Evolutionary conservation across 64 coral and sea anemone species (phyloP).

Genomic region (Dendronephthya gigantea): DNA sequence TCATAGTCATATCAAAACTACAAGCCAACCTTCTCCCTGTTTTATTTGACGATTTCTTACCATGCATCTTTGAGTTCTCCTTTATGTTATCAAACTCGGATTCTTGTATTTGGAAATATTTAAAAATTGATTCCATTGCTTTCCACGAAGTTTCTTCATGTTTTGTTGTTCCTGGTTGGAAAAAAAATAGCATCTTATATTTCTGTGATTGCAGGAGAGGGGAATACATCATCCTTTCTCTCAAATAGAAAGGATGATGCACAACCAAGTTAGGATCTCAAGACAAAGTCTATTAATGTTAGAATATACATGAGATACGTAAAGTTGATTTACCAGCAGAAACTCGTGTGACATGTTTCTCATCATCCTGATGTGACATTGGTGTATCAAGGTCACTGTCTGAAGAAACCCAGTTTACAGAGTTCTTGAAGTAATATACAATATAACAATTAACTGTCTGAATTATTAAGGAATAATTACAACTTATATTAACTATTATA

Average conservation of each 20-base stretch:
- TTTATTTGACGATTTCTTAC: neutral
- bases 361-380: neutral
- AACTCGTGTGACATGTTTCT: neutral
- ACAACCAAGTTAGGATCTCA: too few species aligned
- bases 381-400: slow-evolving; percentile 22
- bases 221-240: neutral
- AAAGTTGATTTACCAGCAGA: slow-evolving; percentile 36
- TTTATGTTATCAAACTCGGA: neutral
- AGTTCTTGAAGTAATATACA: slow-evolving; percentile 19
- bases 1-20: too few species aligned
- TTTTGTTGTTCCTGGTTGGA: slow-evolving; percentile 27
- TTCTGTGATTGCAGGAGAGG: neutral
- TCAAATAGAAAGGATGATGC: neutral
- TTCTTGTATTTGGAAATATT: slow-evolving; percentile 31
- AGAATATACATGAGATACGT: neutral
- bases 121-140: slow-evolving; percentile 44
- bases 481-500: too few species aligned
- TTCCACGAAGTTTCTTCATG: slow-evolving; percentile 39
- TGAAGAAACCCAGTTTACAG: slow-evolving; percentile 46
- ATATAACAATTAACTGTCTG: too few species aligned
- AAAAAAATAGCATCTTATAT: too few species aligned
- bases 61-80: neutral
- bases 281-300: neutral
- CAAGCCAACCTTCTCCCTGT: neutral
- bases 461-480: too few species aligned